Evolutionary conservation across 2,888 invertebrate species (phyloP), one percentile per base, ranked within the genome.

Genomic region (Dione juno): DNA sequence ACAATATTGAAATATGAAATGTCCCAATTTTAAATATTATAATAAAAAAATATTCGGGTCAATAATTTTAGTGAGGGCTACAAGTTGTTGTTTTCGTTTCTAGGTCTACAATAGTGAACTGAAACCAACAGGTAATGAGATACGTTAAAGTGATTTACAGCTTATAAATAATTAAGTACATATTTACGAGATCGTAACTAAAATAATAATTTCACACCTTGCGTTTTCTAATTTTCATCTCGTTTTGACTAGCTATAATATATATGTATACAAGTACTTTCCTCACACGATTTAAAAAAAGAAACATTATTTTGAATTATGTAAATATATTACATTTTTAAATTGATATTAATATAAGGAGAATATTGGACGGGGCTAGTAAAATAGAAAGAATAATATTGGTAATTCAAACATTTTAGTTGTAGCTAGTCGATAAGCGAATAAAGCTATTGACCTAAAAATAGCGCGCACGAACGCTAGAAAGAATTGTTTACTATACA

Each of bases 391-490:
- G 8, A 45, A 28, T 28, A 13, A 53, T n/a, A 48, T 11, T 14
- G 3, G 13, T 67, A 41, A 54, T 54, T 21, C 37, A 53, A 41
- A 52, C 19, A 35, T 43, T 66, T 58, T 19, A 63, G 37, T 68
- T 21, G 14, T 35, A 37, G 40, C 64, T 54, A 64, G 54, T 7
- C 68, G 63, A 57, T 64, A 21, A 61, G 67, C 67, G 61, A 69
- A 69, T 69, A 85, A 85, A 86, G 86, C 86, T 85, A 88, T 89
- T 87, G 87, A 85, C 89, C 90, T 88, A 90, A 87, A 90, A 89
- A 90, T 90, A 90, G 81, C 84, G 76, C 79, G 72, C 74, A 70
- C 74, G 61, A 45, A 68, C 70, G 66, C 41, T 75, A 78, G 80
- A 86, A 85, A 85, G 82, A 86, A 87, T 85, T 88, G 89, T 89